Conservation (phyloP, 2,888 invertebrate genomes). For the Branchellion lobata region DNA sequence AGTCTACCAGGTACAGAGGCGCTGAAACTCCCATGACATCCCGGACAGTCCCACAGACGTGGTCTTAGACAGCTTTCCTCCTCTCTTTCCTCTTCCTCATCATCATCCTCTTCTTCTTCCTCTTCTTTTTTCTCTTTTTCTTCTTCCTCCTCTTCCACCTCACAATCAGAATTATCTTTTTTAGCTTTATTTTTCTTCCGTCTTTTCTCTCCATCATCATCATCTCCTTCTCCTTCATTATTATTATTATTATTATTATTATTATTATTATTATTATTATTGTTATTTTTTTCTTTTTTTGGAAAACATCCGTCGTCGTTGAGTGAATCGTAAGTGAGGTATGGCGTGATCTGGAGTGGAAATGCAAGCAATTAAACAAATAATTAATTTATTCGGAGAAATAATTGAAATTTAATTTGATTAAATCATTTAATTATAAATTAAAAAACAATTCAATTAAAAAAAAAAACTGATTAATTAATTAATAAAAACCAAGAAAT, state of each 20-base stretch:
- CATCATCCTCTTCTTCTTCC: slow-evolving; percentile 44
- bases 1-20: slow-evolving; percentile 21
- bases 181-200: background rate
- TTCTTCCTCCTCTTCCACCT: background rate
- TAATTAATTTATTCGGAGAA: too few species aligned
- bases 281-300: background rate
- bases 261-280: background rate
- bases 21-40: slow-evolving; percentile 69
- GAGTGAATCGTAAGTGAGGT: slow-evolving; percentile 45
- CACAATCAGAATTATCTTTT: background rate
- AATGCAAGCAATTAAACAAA: background rate
- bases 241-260: background rate
- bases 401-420: too few species aligned
- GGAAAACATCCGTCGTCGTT: slow-evolving; percentile 36
- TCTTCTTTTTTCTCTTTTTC: background rate
- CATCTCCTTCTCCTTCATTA: background rate
- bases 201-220: too few species aligned
- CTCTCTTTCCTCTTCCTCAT: slow-evolving; percentile 55
- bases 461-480: too few species aligned
- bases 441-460: too few species aligned
- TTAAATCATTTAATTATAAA: too few species aligned
- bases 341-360: slow-evolving; percentile 39
- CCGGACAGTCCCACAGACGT: slow-evolving; percentile 74
- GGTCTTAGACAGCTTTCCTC: too few species aligned
- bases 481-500: too few species aligned